Evolutionary conservation across 1,140 invertebrate genomes (phyloP), one percentile per base, ranked within the genome.

Genomic region (Eumeta japonica): DNA sequence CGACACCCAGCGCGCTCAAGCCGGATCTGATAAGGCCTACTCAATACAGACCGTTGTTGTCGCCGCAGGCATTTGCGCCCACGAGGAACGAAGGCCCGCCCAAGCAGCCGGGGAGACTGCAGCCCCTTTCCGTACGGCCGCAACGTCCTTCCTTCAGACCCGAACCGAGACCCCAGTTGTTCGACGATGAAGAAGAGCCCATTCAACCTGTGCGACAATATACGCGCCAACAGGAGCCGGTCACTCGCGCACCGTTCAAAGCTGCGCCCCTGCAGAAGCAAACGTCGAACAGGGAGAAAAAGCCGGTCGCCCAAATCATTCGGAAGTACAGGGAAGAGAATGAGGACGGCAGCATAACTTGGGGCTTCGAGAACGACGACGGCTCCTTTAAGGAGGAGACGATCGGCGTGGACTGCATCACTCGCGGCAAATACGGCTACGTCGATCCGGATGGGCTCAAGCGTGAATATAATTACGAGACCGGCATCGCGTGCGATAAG

Each of bases 341-440:
- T 50, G 76, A 82, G 24, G 89, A 90, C 47, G 89, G 89, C 3
- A 88, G 84, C 43, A 90, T 90, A 38, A 87, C 86, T 0, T 91
- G 88, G 88, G 89, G 89, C 32, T 90, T 86, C 55, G 88, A 90
- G 73, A 90, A 90, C 55, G 88, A 90, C 39, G 86, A 88, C 52
- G 85, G 85, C 10, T 79, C 79, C 2, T 88, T 85, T 58, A 91
- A 91, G 55, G 88, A 91, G 57, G 89, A 91, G 64, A 81, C 83
- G 3, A 88, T 90, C 48, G 89, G 89, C 35, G 75, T 81, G 10
- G 87, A 90, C 54, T 90, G 88, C 58, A 77, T 90, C 27, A 89
- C 87, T 3, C 77, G 84, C 19, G 89, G 89, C 28, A 89, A 87
- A 55, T 91, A 90, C 51, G 88, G 88, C 16, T 91, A 90, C 64